These are phyloP conservation scores for Tachycineta bicolor DNA, from an alignment of 2,113 vertebrate genomes.

Conservation along the genomic window DNA sequence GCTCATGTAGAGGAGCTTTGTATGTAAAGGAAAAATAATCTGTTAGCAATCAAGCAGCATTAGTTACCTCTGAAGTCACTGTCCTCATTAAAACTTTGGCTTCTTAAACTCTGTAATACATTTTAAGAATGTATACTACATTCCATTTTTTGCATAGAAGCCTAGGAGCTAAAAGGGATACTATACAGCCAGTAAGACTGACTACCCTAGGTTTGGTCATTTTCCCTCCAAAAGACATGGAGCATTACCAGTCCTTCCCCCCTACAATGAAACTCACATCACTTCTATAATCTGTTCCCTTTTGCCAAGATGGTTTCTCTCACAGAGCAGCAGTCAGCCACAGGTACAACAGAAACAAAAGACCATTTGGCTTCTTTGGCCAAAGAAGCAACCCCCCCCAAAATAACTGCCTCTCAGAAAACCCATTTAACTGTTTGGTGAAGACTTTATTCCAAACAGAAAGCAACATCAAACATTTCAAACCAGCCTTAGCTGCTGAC, in stretches of 20 bases:
- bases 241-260: neutral
- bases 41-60: neutral
- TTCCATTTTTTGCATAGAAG: neutral
- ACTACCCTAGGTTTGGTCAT: neutral
- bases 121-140: neutral
- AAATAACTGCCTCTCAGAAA: neutral
- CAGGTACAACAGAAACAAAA: neutral
- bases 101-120: neutral
- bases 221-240: neutral
- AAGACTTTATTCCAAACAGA: neutral
- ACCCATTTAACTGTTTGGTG: neutral
- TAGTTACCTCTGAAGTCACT: conserved; percentile 31
- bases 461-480: neutral
- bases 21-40: conserved; percentile 22
- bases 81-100: conserved; percentile 18
- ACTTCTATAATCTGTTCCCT: neutral
- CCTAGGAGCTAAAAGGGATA: neutral
- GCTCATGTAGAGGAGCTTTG: neutral
- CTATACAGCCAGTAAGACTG: neutral
- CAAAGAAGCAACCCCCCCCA: neutral
- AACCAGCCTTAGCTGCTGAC: neutral
- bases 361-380: no score
- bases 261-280: rapidly evolving
- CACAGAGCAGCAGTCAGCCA: neutral
- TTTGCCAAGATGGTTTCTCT: neutral